These are phyloP conservation scores for Drosophila serrata DNA, from an alignment of 1,140 invertebrate species.

Conservation along the genomic window DNA sequence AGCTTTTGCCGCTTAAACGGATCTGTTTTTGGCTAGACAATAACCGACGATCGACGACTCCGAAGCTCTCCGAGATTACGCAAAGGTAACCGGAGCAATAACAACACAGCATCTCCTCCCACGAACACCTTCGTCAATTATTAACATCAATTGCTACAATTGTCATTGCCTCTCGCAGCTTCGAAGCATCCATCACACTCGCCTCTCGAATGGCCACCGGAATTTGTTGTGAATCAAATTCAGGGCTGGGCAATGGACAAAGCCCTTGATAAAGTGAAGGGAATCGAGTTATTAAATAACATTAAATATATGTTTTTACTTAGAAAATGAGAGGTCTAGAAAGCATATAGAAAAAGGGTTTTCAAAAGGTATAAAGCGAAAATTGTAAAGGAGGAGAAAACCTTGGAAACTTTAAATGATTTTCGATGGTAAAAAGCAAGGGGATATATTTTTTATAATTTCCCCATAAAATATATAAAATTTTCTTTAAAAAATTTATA, in stretches of 20 bases:
- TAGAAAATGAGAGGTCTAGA: rapidly evolving
- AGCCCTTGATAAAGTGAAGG: constrained; percentile 12
- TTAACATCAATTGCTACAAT: constrained; percentile 84
- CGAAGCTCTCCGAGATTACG: constrained; percentile 67
- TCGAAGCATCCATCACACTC: constrained; percentile 44
- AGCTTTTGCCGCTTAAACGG: constrained; percentile 65
- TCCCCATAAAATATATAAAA: not conserved
- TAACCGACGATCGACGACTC: constrained; percentile 12
- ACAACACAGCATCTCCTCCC: constrained; percentile 51
- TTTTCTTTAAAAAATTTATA: not conserved
- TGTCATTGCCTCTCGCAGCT: constrained; percentile 64
- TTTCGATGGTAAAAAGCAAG: rapidly evolving
- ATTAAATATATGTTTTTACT: not conserved
- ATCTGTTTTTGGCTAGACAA: constrained; percentile 69
- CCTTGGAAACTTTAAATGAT: not conserved
- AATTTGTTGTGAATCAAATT: constrained; percentile 1
- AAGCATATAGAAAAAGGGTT: not conserved
- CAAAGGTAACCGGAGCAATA: constrained; percentile 56
- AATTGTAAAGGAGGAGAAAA: not conserved
- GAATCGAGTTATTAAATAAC: not conserved
- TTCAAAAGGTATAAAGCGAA: not conserved
- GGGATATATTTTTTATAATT: no score
- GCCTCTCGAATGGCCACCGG: constrained; percentile 1
- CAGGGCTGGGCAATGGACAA: constrained; percentile 33
- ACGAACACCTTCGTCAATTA: constrained; percentile 81